phyloP scores from a whole-genome alignment of 1,140 invertebrate species.

The Chionoecetes opilio region DNA sequence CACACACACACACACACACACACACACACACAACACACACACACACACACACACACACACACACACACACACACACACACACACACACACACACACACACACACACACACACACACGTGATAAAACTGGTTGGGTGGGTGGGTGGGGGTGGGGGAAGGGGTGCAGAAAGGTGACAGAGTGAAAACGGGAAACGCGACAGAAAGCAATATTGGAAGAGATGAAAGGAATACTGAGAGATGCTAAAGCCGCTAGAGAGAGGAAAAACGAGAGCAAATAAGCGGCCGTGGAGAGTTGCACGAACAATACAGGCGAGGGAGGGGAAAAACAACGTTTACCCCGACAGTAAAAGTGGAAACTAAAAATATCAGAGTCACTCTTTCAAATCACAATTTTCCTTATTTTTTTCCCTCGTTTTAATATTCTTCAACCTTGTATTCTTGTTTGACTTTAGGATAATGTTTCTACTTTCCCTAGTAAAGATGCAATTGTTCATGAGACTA shows the following conservation, averaged over 20 bases:
- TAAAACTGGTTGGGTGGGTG: too few species aligned
- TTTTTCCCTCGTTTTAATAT: not conserved
- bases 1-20: conserved; percentile 21
- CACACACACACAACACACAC: not conserved
- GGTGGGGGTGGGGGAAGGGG: too few species aligned
- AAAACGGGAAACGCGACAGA: not conserved
- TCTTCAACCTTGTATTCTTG: too few species aligned
- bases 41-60: conserved; percentile 27
- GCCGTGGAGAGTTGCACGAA: not conserved
- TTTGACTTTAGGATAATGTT: too few species aligned
- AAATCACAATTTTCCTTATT: not conserved
- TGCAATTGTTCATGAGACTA: too few species aligned
- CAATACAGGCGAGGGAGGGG: not conserved
- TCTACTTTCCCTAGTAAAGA: too few species aligned
- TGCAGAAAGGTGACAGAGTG: not conserved
- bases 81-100: conserved; percentile 21
- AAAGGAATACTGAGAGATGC: conserved; percentile 18
- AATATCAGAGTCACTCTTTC: not conserved
- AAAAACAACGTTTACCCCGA: not conserved
- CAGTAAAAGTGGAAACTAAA: not conserved
- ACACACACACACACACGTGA: not conserved
- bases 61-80: conserved; percentile 27
- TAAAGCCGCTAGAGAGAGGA: not conserved
- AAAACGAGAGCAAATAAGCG: conserved; percentile 17
- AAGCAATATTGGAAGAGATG: conserved; percentile 20